Evolutionary conservation across 1,140 invertebrate species (phyloP).

Genomic region (Penaeus indicus): DNA sequence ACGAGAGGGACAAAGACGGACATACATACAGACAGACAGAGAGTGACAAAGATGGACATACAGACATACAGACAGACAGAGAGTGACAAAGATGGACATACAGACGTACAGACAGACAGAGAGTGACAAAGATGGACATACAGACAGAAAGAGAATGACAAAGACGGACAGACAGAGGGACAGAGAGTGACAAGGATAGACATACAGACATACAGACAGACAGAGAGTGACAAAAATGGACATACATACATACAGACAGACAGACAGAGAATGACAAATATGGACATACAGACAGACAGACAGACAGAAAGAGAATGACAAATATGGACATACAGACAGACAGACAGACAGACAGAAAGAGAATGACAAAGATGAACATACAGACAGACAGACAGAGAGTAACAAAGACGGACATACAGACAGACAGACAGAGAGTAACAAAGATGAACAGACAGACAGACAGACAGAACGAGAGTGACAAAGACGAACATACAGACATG

Average conservation of each 20-base stretch:
- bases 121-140: background rate
- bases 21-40: background rate
- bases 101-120: background rate
- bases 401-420: no score
- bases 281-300: background rate
- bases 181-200: background rate
- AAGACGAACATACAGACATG: no score
- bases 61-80: background rate
- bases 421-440: no score
- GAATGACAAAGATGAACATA: no score
- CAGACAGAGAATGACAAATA: background rate
- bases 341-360: no score
- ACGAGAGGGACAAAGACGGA: background rate
- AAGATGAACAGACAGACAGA: no score
- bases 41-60: background rate
- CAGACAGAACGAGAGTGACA: no score
- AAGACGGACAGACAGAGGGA: no score
- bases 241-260: background rate
- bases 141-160: background rate
- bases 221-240: background rate
- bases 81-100: background rate
- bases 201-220: background rate
- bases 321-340: background rate
- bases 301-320: background rate
- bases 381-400: no score